Evolutionary conservation across 2,797 vertebrate species (phyloP).

Genomic region (Morelia viridis): DNA sequence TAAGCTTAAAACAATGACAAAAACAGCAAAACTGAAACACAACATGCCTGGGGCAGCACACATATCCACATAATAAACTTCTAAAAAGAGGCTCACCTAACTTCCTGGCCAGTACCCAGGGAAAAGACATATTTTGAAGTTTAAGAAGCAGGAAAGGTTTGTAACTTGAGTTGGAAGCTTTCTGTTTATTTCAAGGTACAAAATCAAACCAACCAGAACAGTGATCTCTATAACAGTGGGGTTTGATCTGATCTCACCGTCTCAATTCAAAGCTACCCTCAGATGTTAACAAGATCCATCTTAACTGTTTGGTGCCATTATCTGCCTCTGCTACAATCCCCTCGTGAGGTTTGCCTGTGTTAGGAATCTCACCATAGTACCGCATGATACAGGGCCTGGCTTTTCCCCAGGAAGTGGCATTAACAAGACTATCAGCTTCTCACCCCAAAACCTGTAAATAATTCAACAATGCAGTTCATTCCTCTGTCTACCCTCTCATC

Average conservation of each 20-base stretch:
- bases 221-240: neutral
- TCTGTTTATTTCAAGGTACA: neutral
- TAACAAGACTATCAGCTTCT: neutral
- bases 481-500: neutral
- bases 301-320: neutral
- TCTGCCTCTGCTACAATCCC: neutral
- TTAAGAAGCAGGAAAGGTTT: neutral
- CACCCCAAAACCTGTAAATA: neutral
- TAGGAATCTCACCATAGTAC: neutral
- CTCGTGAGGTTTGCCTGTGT: neutral
- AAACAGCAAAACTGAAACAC: neutral
- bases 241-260: neutral
- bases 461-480: neutral
- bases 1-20: neutral
- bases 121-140: neutral
- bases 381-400: neutral
- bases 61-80: neutral
- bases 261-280: neutral
- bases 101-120: neutral
- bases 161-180: neutral
- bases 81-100: neutral
- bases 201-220: neutral
- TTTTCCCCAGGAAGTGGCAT: neutral
- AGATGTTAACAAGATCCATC: neutral
- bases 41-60: neutral